Percentiles rank a stretch among this genome's conserved stretches.
These are phyloP conservation scores for Zaprionus taronus DNA, from an alignment of 1,140 invertebrate species.

Conservation along the genomic window DNA sequence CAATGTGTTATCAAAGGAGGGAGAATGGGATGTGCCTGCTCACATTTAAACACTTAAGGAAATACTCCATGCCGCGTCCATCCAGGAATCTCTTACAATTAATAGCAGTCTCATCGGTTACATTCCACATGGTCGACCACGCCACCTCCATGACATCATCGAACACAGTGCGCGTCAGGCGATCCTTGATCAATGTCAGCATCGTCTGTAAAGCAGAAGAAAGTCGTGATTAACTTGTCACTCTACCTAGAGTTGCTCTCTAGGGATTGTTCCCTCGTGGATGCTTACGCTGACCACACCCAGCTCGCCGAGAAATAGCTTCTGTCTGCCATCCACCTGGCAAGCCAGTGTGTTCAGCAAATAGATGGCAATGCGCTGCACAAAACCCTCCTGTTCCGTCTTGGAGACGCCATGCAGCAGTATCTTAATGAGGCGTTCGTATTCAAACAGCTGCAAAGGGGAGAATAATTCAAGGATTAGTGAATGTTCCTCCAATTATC, in stretches of 20 bases:
- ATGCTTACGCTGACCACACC: conserved; percentile 92
- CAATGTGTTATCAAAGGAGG: background rate
- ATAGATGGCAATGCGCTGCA: conserved; percentile 97
- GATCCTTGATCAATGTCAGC: conserved; percentile 92
- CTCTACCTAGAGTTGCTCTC: background rate
- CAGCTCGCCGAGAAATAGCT: conserved; percentile 94
- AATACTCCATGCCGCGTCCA: conserved; percentile 93
- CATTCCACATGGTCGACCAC: conserved; percentile 99
- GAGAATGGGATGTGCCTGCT: conserved; percentile 29
- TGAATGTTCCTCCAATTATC: background rate
- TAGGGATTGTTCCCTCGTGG: background rate
- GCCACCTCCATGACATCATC: conserved; percentile 98
- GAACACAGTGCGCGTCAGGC: conserved; percentile 90
- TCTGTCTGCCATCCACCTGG: conserved; percentile 97
- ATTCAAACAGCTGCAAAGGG: conserved; percentile 92
- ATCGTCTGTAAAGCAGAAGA: conserved; percentile 89
- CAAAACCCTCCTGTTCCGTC: conserved; percentile 94
- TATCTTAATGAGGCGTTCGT: conserved; percentile 93
- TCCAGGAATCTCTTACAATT: conserved; percentile 96
- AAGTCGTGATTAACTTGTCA: conserved; percentile 37
- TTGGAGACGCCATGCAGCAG: conserved; percentile 93
- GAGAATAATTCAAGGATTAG: background rate
- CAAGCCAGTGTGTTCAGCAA: conserved; percentile 97
- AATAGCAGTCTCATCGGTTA: conserved; percentile 97
- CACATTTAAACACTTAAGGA: conserved; percentile 93